A percentile compares a stretch with the other conserved stretches of the same genome.
Conservation (phyloP, 2,888 invertebrate genomes). For the Galerucella calmariensis region DNA sequence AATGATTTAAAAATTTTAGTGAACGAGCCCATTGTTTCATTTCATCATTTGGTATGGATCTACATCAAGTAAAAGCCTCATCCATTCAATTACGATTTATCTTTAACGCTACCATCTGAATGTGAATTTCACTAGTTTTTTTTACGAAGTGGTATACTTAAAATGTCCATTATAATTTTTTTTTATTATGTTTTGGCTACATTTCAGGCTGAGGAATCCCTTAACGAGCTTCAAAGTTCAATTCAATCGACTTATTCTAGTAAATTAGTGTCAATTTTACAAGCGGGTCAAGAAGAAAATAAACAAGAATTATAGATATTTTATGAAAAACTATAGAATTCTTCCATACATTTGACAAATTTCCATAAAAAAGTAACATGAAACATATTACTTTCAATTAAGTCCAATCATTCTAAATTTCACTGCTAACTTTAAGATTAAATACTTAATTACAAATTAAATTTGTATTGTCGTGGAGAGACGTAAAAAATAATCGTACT, state of each 20-base stretch:
- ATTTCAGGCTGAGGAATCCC: conserved; percentile 79
- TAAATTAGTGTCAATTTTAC: conserved; percentile 67
- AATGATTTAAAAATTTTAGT: too few species aligned
- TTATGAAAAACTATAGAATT: conserved; percentile 30
- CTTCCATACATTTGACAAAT: conserved; percentile 26
- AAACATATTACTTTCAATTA: neutral
- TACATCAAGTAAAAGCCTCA: too few species aligned
- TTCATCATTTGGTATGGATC: too few species aligned
- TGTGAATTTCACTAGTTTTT: too few species aligned
- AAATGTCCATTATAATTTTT: conserved; percentile 8
- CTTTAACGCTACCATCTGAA: too few species aligned
- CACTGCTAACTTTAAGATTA: too few species aligned
- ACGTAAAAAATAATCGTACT: too few species aligned
- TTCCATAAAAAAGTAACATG: neutral
- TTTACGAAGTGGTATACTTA: neutral
- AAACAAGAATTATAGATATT: conserved; percentile 40
- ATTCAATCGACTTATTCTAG: conserved; percentile 69
- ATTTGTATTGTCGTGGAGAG: too few species aligned
- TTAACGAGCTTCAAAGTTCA: conserved; percentile 76
- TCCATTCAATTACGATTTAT: too few species aligned
- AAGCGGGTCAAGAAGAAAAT: conserved; percentile 37
- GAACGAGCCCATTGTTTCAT: too few species aligned
- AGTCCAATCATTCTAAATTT: neutral
- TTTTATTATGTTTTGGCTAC: conserved; percentile 25
- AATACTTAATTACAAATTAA: too few species aligned